These are phyloP conservation scores for Drosophila albomicans DNA, from an alignment of 1,140 invertebrate genomes.

Conservation along the genomic window DNA sequence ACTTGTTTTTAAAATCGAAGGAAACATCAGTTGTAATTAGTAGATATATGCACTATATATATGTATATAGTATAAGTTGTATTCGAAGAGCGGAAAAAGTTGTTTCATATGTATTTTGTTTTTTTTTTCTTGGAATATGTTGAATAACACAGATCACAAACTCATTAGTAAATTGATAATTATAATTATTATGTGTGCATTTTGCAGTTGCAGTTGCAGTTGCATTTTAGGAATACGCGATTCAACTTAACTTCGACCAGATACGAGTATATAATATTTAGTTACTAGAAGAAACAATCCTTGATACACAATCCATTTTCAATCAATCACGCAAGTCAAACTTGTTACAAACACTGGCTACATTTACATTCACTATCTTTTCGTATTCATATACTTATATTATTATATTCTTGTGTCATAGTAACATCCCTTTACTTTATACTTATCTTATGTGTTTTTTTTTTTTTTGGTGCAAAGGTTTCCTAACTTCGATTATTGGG, in stretches of 20 bases:
- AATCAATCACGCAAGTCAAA: constrained; percentile 34
- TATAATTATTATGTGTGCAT: constrained; percentile 14
- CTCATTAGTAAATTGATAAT: constrained; percentile 54
- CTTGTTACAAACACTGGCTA: constrained; percentile 3
- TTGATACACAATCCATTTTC: constrained; percentile 29
- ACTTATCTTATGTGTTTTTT: not conserved
- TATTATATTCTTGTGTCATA: constrained; percentile 6
- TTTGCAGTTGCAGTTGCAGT: constrained; percentile 36
- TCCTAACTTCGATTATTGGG: not conserved
- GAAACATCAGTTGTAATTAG: constrained; percentile 59
- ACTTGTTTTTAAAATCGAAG: constrained; percentile 52
- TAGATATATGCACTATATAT: constrained; percentile 19
- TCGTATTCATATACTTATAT: constrained; percentile 12
- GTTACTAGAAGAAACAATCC: constrained; percentile 41
- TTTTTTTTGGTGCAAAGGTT: not conserved
- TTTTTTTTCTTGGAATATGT: not conserved
- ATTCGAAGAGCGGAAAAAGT: constrained; percentile 13
- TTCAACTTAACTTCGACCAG: constrained; percentile 32
- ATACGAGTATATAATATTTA: constrained; percentile 20
- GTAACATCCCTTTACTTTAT: constrained; percentile 28
- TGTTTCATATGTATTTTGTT: not conserved
- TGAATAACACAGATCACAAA: constrained; percentile 71
- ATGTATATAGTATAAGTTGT: constrained; percentile 7
- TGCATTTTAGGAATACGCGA: constrained; percentile 38
- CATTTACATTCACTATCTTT: constrained; percentile 3